Conservation (phyloP, 2,797 vertebrate species). For the Eulemur albifrons region DNA sequence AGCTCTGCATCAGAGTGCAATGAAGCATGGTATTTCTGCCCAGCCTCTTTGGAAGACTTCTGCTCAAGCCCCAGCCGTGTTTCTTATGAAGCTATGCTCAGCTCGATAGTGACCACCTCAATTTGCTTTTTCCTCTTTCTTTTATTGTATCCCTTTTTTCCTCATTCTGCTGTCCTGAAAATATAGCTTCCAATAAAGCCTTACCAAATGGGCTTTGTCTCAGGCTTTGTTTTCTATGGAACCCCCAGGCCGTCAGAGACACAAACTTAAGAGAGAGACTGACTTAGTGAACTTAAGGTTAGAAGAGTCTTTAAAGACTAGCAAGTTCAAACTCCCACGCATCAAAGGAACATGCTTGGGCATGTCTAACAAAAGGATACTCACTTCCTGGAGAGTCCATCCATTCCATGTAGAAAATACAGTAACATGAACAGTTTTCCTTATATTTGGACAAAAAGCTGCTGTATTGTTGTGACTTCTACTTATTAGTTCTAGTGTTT, state of each 20-base stretch:
- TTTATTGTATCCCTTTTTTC: too few relatives aligned
- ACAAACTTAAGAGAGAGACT: neutral
- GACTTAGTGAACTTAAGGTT: neutral
- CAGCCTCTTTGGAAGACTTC: neutral
- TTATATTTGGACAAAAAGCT: neutral
- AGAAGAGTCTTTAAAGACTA: neutral
- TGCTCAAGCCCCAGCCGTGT: fast-evolving
- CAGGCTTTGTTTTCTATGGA: neutral
- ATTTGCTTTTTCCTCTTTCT: neutral
- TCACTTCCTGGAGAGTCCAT: neutral
- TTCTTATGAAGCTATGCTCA: neutral
- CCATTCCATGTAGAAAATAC: neutral
- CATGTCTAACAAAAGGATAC: neutral
- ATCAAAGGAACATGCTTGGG: neutral
- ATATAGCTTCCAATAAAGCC: neutral
- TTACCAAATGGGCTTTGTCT: neutral
- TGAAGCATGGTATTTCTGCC: neutral
- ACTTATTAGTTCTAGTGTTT: neutral
- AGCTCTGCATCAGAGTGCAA: neutral
- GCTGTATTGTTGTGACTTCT: neutral
- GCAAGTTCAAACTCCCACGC: neutral
- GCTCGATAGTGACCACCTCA: neutral
- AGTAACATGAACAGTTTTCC: neutral
- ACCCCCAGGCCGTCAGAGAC: neutral
- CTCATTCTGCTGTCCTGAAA: neutral